phyloP scores from a whole-genome alignment of 2,113 vertebrate species.

The Protobothrops mucrosquamatus region DNA sequence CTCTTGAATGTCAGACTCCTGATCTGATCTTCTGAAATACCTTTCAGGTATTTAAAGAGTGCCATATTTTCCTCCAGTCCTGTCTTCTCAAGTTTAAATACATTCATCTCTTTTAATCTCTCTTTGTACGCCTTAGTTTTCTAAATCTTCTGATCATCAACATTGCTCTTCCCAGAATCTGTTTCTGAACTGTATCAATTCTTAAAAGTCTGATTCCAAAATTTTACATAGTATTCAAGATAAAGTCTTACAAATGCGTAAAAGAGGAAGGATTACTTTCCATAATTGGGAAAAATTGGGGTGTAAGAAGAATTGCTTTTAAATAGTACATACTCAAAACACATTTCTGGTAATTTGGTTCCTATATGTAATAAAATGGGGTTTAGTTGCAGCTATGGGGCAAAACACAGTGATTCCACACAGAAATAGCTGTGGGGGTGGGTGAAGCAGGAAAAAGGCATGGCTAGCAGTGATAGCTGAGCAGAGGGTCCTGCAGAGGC shows the following conservation, averaged over 20 bases:
- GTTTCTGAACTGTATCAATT: neutral
- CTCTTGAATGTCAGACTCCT: neutral
- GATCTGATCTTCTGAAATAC: neutral
- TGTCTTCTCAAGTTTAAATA: neutral
- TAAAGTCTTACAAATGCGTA: neutral
- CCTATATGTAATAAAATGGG: neutral
- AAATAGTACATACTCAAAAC: neutral
- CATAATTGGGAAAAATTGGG: neutral
- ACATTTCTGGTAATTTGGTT: neutral
- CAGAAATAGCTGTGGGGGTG: neutral
- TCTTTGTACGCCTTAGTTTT: neutral
- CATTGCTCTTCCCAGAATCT: neutral
- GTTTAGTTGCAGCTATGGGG: neutral
- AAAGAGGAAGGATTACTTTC: neutral
- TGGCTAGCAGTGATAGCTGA: neutral
- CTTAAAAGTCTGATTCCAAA: neutral
- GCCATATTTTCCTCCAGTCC: neutral
- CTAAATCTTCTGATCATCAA: neutral
- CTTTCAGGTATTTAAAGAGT: neutral
- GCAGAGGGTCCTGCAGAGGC: neutral
- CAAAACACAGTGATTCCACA: neutral
- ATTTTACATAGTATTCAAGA: neutral
- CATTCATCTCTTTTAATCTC: neutral
- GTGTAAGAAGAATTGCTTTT: neutral
- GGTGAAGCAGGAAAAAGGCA: neutral